Conservation (phyloP, 2,888 invertebrate genomes). For the Merodon equestris region DNA sequence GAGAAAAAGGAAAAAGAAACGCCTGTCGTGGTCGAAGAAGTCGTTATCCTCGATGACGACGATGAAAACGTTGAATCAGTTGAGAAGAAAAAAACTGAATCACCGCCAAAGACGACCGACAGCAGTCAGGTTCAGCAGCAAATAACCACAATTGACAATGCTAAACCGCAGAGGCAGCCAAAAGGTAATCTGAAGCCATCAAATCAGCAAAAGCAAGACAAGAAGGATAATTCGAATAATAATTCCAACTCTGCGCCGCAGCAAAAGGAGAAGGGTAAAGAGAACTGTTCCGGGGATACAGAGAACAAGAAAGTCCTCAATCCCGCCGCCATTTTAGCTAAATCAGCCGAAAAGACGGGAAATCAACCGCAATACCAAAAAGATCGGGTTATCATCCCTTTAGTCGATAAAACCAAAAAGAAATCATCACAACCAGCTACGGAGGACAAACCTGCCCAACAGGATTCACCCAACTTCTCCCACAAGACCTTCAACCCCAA, state of each 20-base stretch:
- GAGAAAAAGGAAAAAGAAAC: background rate
- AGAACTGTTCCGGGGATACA: background rate
- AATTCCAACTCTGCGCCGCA: background rate
- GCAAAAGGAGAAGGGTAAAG: background rate
- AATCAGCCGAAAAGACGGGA: slow-evolving; percentile 9
- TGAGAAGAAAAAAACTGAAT: background rate
- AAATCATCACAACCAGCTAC: background rate
- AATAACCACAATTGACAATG: slow-evolving; percentile 10
- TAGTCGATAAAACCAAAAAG: slow-evolving; percentile 58
- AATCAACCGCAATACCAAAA: slow-evolving; percentile 66
- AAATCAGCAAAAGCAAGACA: slow-evolving; percentile 13
- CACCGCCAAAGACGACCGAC: background rate
- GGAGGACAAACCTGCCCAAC: background rate
- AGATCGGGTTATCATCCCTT: slow-evolving; percentile 70
- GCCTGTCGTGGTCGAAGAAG: slow-evolving; percentile 19
- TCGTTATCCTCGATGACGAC: slow-evolving; percentile 61
- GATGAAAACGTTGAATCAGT: slow-evolving; percentile 10
- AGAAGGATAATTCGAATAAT: background rate
- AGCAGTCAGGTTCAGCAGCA: slow-evolving; percentile 1
- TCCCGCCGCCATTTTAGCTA: slow-evolving; percentile 52
- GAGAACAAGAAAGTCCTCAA: slow-evolving; percentile 32
- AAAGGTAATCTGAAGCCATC: slow-evolving; percentile 1
- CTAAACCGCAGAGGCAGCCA: slow-evolving; percentile 31
- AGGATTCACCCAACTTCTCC: slow-evolving; percentile 64
- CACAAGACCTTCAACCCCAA: slow-evolving; percentile 64